These are phyloP conservation scores for Valencia hispanica DNA, from an alignment of 2,797 vertebrate species.

Conservation along the genomic window DNA sequence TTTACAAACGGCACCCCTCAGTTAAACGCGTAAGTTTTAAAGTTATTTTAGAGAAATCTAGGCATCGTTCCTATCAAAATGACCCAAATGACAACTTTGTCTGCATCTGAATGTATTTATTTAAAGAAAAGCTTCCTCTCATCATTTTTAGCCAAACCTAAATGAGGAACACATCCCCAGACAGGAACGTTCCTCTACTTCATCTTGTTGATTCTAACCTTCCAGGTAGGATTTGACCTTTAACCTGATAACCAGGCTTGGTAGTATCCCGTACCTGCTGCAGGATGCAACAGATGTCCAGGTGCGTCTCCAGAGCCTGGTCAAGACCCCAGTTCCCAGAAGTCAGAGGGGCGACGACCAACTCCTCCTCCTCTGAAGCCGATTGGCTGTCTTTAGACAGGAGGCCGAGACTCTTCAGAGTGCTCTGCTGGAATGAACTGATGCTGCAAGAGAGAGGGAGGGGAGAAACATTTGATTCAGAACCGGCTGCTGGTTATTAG, in stretches of 20 bases:
- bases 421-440: conserved; percentile 76
- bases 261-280: conserved; percentile 61
- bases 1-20: too few species aligned
- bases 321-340: conserved; percentile 88
- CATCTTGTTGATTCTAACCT: too few species aligned
- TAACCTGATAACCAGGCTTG: background rate
- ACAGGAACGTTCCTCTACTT: too few species aligned
- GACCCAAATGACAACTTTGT: too few species aligned
- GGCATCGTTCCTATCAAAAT: too few species aligned
- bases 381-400: conserved; percentile 59
- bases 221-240: background rate
- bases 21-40: background rate
- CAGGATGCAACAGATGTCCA: conserved; percentile 87
- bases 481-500: rapidly evolving
- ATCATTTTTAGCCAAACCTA: too few species aligned
- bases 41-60: too few species aligned
- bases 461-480: background rate
- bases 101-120: background rate
- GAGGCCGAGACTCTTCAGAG: conserved; percentile 59
- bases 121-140: too few species aligned
- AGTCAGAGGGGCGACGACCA: conserved; percentile 73
- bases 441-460: conserved; percentile 48
- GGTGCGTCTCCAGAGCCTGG: conserved; percentile 83
- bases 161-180: too few species aligned
- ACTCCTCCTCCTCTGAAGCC: conserved; percentile 58